Evolutionary conservation across 2,113 vertebrate genomes (phyloP).

Genomic region (Eublepharis macularius): DNA sequence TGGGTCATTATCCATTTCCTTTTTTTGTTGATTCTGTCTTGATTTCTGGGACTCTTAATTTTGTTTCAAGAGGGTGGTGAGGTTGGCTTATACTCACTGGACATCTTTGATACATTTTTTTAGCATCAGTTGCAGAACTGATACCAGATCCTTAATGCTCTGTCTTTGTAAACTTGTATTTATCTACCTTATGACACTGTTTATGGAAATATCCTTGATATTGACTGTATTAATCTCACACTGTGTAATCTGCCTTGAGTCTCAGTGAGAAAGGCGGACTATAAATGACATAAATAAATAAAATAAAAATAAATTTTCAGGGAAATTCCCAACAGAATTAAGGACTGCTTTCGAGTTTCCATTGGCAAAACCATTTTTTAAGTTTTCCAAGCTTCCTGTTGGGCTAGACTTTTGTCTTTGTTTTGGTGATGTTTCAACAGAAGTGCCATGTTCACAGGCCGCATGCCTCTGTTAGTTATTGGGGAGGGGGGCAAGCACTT

Average conservation of each 20-base stretch:
- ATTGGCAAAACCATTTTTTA: too few species aligned
- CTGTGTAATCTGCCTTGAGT: too few species aligned
- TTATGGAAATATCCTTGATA: too few species aligned
- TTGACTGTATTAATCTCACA: too few species aligned
- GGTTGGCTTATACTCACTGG: constrained; percentile 1
- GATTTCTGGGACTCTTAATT: constrained; percentile 47
- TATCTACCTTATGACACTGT: too few species aligned
- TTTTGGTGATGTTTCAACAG: neutral
- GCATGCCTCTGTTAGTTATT: neutral
- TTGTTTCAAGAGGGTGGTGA: constrained; percentile 37
- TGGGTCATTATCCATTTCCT: constrained; percentile 54
- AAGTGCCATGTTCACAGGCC: neutral
- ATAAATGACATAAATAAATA: too few species aligned
- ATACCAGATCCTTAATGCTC: fast-evolving
- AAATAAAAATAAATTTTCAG: too few species aligned
- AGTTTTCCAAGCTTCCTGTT: too few species aligned
- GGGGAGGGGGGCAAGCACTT: neutral
- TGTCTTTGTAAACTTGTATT: too few species aligned
- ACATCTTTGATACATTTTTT: constrained; percentile 34
- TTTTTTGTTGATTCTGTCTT: constrained; percentile 68
- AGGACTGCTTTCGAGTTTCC: neutral
- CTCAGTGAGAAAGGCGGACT: too few species aligned
- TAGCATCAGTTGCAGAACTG: constrained; percentile 35
- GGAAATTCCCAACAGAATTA: neutral
- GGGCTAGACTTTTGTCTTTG: neutral